Evolutionary conservation across 2,113 vertebrate genomes (phyloP), one percentile per base, ranked within the genome.

Genomic region (Pelecanoides urinatrix): DNA sequence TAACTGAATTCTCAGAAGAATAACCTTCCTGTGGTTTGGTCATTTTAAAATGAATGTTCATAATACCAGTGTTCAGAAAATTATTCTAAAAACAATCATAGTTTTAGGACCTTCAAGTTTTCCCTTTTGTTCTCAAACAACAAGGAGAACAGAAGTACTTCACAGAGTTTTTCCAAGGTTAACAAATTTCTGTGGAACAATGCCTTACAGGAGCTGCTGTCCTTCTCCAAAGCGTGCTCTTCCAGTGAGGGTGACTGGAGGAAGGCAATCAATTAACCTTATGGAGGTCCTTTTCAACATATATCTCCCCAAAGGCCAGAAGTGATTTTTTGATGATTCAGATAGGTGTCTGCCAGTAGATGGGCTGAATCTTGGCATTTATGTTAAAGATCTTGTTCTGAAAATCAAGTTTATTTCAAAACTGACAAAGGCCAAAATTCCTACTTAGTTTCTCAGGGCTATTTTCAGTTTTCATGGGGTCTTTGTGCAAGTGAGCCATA

Each of bases 241-340:
- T 17, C 38, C 53, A 20, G 12, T 1, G 16, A 62, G 34, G 32
- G 49, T 0, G 0, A 5, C 30, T 9, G 29, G n/a, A 45, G 38
- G 61, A 34, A 25, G 42, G 29, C 38, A 4, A 5, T 5, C 36
- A 2, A 2, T 65, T 23, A 22, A 22, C 49, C 26, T 56, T 7
- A 8, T 1, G 12, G 36, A 44, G 17, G 26, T 36, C 30, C 27
- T 50, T 58, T 61, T 38, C 7, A 2, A 42, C n/a, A 21, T 5
- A 5, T 3, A 30, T 53, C 22, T 17, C 38, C 56, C 19, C 62
- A 47, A 61, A 47, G 7, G 26, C 50, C 63, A 42, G 25, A 9
- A 52, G 44, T 65, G 12, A n/a, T 13, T 17, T 42, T 73, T 10
- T 36, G 29, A 20, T 65, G 50, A 13, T 50, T 53, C 18, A 4